Conservation (phyloP, 2,113 vertebrate genomes). For the Nicator chloris region DNA sequence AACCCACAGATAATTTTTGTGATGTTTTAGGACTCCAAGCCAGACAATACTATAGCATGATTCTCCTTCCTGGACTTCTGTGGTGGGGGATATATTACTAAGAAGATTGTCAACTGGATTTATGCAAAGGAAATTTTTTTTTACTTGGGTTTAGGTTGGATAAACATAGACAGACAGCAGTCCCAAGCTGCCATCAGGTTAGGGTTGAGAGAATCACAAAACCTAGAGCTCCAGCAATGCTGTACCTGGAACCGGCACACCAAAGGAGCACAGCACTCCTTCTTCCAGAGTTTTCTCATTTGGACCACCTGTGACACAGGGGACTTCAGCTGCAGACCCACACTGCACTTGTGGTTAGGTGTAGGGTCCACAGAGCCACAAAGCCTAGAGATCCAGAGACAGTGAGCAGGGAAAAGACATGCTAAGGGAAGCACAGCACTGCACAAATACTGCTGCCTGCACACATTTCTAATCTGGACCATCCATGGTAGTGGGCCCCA, state of each 20-base stretch:
- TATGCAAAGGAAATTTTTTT: background rate
- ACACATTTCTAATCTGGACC: rapidly evolving
- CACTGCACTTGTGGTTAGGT: no score
- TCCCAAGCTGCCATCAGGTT: background rate
- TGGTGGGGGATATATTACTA: constrained; percentile 8
- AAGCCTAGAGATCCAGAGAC: no score
- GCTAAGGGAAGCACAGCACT: background rate
- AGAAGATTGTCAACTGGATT: constrained; percentile 10
- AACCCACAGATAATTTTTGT: constrained; percentile 3
- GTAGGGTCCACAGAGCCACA: background rate
- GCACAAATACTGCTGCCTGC: background rate
- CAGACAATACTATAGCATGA: background rate
- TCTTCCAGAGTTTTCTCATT: background rate
- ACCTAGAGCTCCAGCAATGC: background rate
- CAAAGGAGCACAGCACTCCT: background rate
- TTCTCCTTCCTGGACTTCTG: constrained; percentile 4
- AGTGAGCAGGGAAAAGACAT: background rate
- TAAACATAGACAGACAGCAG: background rate
- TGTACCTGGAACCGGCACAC: background rate
- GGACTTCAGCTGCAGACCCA: background rate
- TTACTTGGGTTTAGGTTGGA: background rate
- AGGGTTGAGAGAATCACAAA: background rate
- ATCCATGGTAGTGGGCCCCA: no score
- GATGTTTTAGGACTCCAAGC: constrained; percentile 16
- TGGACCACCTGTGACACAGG: background rate